Percentiles rank a stretch among this genome's conserved stretches.
phyloP scores from a whole-genome alignment of 2,113 vertebrate genomes.

The Enhydra lutris region DNA sequence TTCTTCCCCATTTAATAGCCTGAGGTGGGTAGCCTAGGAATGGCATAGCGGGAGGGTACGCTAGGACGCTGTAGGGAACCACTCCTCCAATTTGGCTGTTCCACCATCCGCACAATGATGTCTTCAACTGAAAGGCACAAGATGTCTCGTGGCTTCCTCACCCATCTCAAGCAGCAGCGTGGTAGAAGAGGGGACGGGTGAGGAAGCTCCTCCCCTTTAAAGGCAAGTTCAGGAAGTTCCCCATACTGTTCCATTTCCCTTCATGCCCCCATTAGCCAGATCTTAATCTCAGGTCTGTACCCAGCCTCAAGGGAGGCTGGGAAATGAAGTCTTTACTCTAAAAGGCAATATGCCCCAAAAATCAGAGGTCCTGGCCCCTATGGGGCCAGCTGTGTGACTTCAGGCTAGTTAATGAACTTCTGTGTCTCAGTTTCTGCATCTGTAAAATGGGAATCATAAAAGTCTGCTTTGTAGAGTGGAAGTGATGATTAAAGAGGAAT shows the following conservation, averaged over 20 bases:
- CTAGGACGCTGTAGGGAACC: background rate
- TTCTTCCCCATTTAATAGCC: background rate
- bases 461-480: background rate
- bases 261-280: background rate
- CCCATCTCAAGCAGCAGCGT: background rate
- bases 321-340: constrained; percentile 7
- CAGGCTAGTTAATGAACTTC: background rate
- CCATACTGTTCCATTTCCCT: background rate
- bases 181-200: background rate
- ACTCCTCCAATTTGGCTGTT: background rate
- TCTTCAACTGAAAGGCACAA: background rate
- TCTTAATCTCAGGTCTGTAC: background rate
- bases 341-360: background rate
- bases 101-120: background rate
- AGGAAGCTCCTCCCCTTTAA: background rate
- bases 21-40: background rate
- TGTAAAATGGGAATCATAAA: background rate
- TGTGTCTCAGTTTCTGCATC: background rate
- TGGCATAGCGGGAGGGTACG: background rate
- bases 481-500: background rate
- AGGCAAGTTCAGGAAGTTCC: background rate
- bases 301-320: background rate
- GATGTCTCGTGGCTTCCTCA: background rate
- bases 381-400: background rate
- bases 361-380: background rate